Evolutionary conservation across 2,797 vertebrate genomes (phyloP).

Genomic region (Rhinichthys osculus): DNA sequence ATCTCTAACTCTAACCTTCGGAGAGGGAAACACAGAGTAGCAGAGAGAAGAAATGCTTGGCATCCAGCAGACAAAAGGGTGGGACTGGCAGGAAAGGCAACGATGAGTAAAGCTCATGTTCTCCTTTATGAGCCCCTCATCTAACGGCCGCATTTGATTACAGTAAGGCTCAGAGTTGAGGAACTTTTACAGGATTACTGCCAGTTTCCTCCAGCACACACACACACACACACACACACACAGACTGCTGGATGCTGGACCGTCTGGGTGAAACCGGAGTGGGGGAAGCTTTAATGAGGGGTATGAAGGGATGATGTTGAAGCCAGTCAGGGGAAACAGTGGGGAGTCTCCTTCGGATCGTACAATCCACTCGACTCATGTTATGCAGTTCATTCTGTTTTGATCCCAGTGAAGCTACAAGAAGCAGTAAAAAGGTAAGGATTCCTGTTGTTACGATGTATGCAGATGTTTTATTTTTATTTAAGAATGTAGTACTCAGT

Average conservation of each 20-base stretch:
- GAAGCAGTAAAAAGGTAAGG: slow-evolving; percentile 37
- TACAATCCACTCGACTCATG: background rate
- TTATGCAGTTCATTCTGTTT: slow-evolving; percentile 18
- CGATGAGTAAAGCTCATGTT: slow-evolving; percentile 47
- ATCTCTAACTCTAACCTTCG: slow-evolving; percentile 1
- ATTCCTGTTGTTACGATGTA: background rate
- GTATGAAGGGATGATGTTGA: slow-evolving; percentile 51
- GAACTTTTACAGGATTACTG: slow-evolving; percentile 44
- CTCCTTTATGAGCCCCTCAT: slow-evolving; percentile 28
- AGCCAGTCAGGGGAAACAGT: slow-evolving; percentile 26
- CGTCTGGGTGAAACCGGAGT: slow-evolving; percentile 46
- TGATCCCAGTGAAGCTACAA: slow-evolving; percentile 15
- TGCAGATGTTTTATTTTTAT: background rate
- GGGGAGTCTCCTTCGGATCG: slow-evolving; percentile 36
- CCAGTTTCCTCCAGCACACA: slow-evolving; percentile 14
- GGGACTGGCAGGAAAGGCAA: slow-evolving; percentile 47
- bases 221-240: background rate
- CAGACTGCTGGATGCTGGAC: slow-evolving; percentile 49
- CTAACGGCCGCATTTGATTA: slow-evolving; percentile 34
- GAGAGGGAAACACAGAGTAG: background rate
- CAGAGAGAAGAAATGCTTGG: slow-evolving; percentile 44
- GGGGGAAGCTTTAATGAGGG: slow-evolving; percentile 49
- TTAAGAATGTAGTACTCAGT: background rate
- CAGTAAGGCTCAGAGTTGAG: slow-evolving; percentile 8
- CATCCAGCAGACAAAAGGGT: slow-evolving; percentile 52